phyloP scores from a whole-genome alignment of 2,888 invertebrate species.

The Drosophila pseudotakahashii region DNA sequence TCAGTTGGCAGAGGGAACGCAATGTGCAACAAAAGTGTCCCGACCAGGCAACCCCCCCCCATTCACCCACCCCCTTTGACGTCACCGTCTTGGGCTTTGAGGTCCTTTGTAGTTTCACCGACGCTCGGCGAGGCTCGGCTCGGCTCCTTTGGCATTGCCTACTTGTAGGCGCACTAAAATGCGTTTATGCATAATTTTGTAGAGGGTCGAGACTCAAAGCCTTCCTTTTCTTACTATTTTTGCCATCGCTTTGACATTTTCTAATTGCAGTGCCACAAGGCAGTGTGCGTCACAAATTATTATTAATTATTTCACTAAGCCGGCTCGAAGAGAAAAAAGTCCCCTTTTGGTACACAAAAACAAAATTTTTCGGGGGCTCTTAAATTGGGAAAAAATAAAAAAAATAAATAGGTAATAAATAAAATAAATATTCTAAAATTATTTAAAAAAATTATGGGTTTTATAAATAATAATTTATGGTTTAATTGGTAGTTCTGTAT shows the following conservation, averaged over 20 bases:
- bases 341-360: slow-evolving; percentile 12
- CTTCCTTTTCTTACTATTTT: slow-evolving; percentile 14
- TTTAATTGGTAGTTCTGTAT: too few species aligned
- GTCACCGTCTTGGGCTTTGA: slow-evolving; percentile 43
- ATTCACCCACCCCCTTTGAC: neutral
- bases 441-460: too few species aligned
- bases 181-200: slow-evolving; percentile 81
- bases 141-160: slow-evolving; percentile 66
- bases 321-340: neutral
- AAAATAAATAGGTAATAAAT: neutral
- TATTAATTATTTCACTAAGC: slow-evolving; percentile 71
- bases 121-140: slow-evolving; percentile 26
- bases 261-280: slow-evolving; percentile 66
- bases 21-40: slow-evolving; percentile 64
- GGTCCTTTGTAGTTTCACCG: slow-evolving; percentile 62
- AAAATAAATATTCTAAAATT: neutral
- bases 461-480: too few species aligned
- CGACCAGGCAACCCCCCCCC: neutral
- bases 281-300: slow-evolving; percentile 67
- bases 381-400: neutral
- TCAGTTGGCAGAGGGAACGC: slow-evolving; percentile 62
- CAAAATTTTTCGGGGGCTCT: neutral
- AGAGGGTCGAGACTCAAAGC: slow-evolving; percentile 34
- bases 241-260: slow-evolving; percentile 39
- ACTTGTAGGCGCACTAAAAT: slow-evolving; percentile 82